Percentiles rank a stretch among this genome's conserved stretches.
These are phyloP conservation scores for Forbesichthys agassizii DNA, from an alignment of 2,113 vertebrate species.

Conservation along the genomic window DNA sequence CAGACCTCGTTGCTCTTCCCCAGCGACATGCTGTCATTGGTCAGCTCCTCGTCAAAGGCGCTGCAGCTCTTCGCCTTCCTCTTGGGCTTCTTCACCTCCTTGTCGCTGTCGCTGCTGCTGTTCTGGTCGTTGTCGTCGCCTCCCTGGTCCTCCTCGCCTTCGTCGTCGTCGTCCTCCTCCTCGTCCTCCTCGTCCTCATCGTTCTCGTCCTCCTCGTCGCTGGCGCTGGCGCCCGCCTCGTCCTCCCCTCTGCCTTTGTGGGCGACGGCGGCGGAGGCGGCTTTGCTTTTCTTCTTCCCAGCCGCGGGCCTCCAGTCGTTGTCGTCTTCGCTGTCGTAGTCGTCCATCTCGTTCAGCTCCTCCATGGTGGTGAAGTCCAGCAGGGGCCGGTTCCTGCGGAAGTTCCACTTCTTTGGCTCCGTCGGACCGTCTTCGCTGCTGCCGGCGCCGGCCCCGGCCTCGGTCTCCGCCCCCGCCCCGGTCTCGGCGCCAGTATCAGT, in stretches of 20 bases:
- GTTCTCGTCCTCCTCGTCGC: slow-evolving; percentile 76
- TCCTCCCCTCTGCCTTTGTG: slow-evolving; percentile 85
- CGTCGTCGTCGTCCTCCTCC: slow-evolving; percentile 74
- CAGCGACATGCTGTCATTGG: slow-evolving; percentile 97
- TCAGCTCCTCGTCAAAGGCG: slow-evolving; percentile 93
- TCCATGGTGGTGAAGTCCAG: slow-evolving; percentile 97
- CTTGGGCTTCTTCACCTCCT: slow-evolving; percentile 84
- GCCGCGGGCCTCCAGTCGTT: slow-evolving; percentile 94
- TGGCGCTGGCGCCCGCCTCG: slow-evolving; percentile 80
- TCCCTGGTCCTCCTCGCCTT: slow-evolving; percentile 78
- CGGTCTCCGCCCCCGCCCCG: slow-evolving; percentile 13
- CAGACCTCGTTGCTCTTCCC: slow-evolving; percentile 96
- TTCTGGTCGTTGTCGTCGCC: slow-evolving; percentile 79
- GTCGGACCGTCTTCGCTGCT: slow-evolving; percentile 79
- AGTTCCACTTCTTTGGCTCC: slow-evolving; percentile 98
- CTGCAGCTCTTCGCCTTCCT: slow-evolving; percentile 83
- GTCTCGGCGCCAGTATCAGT: slow-evolving; percentile 28
- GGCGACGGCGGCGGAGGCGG: slow-evolving; percentile 63
- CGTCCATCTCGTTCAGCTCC: slow-evolving; percentile 96
- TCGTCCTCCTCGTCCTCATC: slow-evolving; percentile 83
- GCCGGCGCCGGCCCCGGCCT: slow-evolving; percentile 29
- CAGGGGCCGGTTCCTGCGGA: slow-evolving; percentile 90
- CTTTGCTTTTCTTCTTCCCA: slow-evolving; percentile 86
- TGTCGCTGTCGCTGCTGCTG: slow-evolving; percentile 85
- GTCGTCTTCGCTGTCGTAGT: slow-evolving; percentile 98